phyloP scores from a whole-genome alignment of 2,113 vertebrate species.

The Grus americana region DNA sequence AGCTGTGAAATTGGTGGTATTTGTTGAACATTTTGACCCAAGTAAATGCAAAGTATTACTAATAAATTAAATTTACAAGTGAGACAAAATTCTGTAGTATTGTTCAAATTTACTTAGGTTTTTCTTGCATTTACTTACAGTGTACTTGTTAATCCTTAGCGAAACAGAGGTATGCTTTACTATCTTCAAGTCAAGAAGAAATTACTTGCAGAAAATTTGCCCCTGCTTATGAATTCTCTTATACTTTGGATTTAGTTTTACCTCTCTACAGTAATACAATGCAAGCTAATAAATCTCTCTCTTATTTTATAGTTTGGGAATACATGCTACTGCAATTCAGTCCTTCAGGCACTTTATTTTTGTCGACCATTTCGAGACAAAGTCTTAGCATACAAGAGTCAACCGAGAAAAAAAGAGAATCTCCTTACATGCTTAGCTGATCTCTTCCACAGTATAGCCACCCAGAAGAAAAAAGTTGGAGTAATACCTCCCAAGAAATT shows the following conservation, averaged over 20 bases:
- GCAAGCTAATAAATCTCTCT: conserved; percentile 39
- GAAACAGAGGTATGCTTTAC: background rate
- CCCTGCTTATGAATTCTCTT: background rate
- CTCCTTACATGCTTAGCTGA: conserved; percentile 84
- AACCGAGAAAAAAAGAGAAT: conserved; percentile 83
- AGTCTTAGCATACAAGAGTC: conserved; percentile 84
- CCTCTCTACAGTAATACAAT: background rate
- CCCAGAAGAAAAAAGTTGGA: conserved; percentile 86
- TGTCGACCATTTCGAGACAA: conserved; percentile 86
- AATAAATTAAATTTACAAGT: background rate
- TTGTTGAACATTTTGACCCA: background rate
- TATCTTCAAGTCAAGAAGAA: background rate
- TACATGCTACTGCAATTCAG: conserved; percentile 99
- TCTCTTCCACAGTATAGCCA: conserved; percentile 86
- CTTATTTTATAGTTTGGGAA: conserved; percentile 87
- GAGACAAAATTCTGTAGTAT: background rate
- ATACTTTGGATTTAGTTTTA: background rate
- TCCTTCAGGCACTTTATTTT: conserved; percentile 94
- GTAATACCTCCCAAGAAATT: conserved; percentile 87
- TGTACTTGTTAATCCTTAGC: background rate
- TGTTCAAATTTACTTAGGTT: background rate
- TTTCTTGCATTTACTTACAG: background rate
- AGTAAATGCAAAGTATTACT: background rate
- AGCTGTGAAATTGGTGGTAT: background rate
- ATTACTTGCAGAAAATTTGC: background rate